Percentiles rank a stretch among this genome's conserved stretches.
Conservation (phyloP, 2,888 invertebrate species). For the Orgyia antiqua region DNA sequence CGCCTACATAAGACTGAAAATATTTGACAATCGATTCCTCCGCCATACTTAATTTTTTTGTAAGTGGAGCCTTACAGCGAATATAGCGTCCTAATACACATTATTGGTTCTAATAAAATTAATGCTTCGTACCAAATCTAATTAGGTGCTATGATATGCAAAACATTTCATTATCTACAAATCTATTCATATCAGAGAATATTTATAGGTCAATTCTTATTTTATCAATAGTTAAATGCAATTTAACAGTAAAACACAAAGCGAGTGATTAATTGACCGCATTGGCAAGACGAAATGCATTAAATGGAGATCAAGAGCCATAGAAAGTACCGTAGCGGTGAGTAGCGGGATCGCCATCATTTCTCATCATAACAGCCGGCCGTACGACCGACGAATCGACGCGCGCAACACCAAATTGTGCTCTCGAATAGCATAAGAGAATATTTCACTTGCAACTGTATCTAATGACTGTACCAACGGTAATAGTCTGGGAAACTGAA, state of each 20-base stretch:
- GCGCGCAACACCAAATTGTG: constrained; percentile 61
- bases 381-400: too few relatives aligned
- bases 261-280: constrained; percentile 65
- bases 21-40: too few relatives aligned
- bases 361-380: constrained; percentile 52
- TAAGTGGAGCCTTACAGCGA: too few relatives aligned
- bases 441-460: constrained; percentile 68
- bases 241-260: constrained; percentile 32
- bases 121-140: too few relatives aligned
- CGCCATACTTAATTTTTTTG: too few relatives aligned
- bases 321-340: constrained; percentile 70
- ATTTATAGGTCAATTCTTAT: too few relatives aligned
- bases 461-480: constrained; percentile 60
- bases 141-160: too few relatives aligned
- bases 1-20: too few relatives aligned
- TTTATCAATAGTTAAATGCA: constrained; percentile 28
- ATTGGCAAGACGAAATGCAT: constrained; percentile 64
- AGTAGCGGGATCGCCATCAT: constrained; percentile 67
- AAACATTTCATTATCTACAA: too few relatives aligned
- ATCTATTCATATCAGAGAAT: too few relatives aligned
- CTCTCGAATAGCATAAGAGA: constrained; percentile 58
- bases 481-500: constrained; percentile 68
- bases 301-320: constrained; percentile 60
- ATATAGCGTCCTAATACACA: too few relatives aligned
- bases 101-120: too few relatives aligned